phyloP scores from a whole-genome alignment of 2,113 vertebrate genomes.

The Caranx melampygus region DNA sequence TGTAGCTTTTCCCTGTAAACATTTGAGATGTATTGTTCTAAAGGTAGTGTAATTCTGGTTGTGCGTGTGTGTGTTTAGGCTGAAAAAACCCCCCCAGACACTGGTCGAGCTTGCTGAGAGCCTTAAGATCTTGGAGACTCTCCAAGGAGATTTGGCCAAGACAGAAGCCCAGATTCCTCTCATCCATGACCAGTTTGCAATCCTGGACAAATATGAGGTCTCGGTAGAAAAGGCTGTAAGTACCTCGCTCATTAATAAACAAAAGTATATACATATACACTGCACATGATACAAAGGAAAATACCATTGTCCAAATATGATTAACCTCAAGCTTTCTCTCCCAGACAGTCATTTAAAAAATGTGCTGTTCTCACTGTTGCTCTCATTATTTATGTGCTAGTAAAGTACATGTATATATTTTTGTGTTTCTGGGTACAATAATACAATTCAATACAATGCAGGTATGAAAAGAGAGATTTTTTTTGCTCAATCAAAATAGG shows the following conservation, averaged over 20 bases:
- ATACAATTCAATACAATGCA: neutral
- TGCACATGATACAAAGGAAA: neutral
- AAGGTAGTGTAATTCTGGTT: neutral
- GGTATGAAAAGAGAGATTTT: too few relatives aligned
- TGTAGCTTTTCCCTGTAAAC: neutral
- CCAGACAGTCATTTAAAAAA: neutral
- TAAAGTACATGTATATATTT: neutral
- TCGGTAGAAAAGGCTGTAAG: constrained; percentile 83
- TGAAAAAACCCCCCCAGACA: constrained; percentile 83
- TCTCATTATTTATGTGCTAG: neutral
- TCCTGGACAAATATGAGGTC: constrained; percentile 91
- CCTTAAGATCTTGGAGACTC: constrained; percentile 83
- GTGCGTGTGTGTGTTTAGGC: constrained; percentile 73
- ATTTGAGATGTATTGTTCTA: neutral
- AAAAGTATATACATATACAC: neutral
- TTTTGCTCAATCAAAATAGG: neutral
- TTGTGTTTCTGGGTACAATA: neutral
- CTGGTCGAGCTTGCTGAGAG: constrained; percentile 85
- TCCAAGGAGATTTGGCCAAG: constrained; percentile 82
- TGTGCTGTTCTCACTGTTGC: neutral
- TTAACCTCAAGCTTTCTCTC: too few relatives aligned
- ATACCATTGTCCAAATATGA: too few relatives aligned
- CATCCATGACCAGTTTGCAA: constrained; percentile 90
- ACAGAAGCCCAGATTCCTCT: constrained; percentile 85
- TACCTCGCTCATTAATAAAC: neutral